Base-by-base conservation (phyloP, 1,140 invertebrate genomes). In the Phymorhynchus buccinoides region DNA sequence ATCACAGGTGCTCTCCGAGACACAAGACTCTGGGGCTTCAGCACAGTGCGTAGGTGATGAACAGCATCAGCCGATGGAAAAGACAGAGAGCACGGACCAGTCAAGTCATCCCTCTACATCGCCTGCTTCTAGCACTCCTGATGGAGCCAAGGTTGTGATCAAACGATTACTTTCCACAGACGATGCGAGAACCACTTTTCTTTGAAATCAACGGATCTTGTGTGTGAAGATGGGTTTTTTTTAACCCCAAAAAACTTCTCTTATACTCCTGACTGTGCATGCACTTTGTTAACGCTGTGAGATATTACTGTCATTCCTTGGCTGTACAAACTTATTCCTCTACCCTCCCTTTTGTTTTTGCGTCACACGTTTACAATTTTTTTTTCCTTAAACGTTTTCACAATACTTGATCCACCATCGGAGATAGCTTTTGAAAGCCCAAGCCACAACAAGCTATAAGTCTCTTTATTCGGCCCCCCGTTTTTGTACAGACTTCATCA, bases 101-200 rank as follows among this genome's bases (percentile, higher is more conserved):
- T 75, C 37, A 6, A 22, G 73, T 27, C 18, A 4, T 37, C 1
- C 18, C 18, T 6, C 35, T 1, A 41, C 18, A 27, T 75, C 73
- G 3, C 22, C 73, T 22, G 14, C 73, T 41, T 75, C 73, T 16
- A 75, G 42, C 41, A 41, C 37, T 41, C 37, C 73, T 41, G 37
- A 14, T 22, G 56, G 22, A 16, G 14, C 73, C 16, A 27, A 9
- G 73, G 73, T 75, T 75, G 73, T 75, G 73, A 75, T 75, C 37
- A 75, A 75, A 75, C 39, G 37, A 39, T 75, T 75, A 37, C 35
- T 75, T 75, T 75, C 73, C 37, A 22, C 35, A 7, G 73, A 75
- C 16, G 73, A 41, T 16, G 73, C 39, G 73, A 35, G 37, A 39
- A 75, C 73, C 4, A 75, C 73, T 27, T 62, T 62, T 62, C 56